Base-by-base conservation (phyloP, 2,888 invertebrate genomes). In the Leptopilina syphax region DNA sequence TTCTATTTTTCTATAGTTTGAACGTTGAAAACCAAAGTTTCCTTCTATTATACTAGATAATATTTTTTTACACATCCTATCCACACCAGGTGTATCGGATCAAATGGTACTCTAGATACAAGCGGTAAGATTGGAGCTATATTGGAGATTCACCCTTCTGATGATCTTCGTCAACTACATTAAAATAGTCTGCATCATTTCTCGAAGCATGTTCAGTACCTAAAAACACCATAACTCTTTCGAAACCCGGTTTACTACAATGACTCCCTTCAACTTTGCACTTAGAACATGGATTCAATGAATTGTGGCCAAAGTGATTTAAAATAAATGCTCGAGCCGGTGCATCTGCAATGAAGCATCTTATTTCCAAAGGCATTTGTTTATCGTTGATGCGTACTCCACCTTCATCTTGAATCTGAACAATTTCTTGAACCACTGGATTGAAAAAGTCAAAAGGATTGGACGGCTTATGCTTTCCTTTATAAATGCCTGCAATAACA, bases 301-400 rank as follows among this genome's bases (percentile, higher is more conserved):
- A 67, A 67, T 41, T 67, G 18, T 67, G 41, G 41, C 8, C 6
- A 41, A 27, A 41, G 8, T 67, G 44, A 13, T 67, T 67, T 12
- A 67, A 47, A 47, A 47, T 18, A 67, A 67, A 67, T 44, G 67
- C 67, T 34, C 68, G 54, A 27, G 78, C 78, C 4, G 78, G 78
- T 41, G 78, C 78, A 78, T 78, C 78, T 10, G 78, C 78, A 63
- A 78, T 77, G 5, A 77, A 77, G 63, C 65, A 77, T 34, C 65
- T 63, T 13, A 65, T n/a, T 47, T 63, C 65, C 4, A 63, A 77
- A 9, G 77, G 47, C 6, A 77, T 18, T 41, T 7, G 63, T 13
- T 13, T 63, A 34, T 77, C 18, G 6, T 66, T 27, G 12, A 63
- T 24, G 1, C 24, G 8, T 9, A 77, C 41, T 34, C 67, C 78